Evolutionary conservation across 2,797 vertebrate genomes (phyloP).

Genomic region (Novumbra hubbsi): DNA sequence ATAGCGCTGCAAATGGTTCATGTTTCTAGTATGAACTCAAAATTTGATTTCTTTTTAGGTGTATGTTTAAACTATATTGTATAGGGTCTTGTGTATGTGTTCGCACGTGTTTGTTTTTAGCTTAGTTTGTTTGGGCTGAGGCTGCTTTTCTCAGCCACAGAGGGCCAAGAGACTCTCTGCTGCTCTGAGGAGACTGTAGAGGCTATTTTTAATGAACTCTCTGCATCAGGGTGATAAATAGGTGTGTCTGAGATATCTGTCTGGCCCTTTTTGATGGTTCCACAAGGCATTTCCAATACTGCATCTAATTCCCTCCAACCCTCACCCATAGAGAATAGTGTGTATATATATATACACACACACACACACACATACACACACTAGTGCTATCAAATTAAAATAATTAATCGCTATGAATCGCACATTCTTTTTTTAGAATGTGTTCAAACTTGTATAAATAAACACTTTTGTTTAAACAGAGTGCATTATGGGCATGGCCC

Average conservation of each 20-base stretch:
- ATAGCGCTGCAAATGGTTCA: too few relatives aligned
- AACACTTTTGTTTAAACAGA: too few relatives aligned
- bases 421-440: not conserved
- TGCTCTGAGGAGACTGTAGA: slow-evolving; percentile 52
- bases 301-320: not conserved
- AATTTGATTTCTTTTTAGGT: too few relatives aligned
- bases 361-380: slow-evolving; percentile 1
- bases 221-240: slow-evolving; percentile 65
- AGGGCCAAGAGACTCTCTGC: slow-evolving; percentile 4
- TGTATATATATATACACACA: not conserved
- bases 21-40: too few relatives aligned
- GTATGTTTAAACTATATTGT: too few relatives aligned
- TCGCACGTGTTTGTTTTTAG: not conserved
- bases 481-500: too few relatives aligned
- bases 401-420: too few relatives aligned
- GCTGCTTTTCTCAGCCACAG: slow-evolving; percentile 19
- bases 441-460: too few relatives aligned
- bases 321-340: not conserved
- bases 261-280: slow-evolving; percentile 53
- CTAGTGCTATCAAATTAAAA: not conserved
- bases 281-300: slow-evolving; percentile 41
- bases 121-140: not conserved
- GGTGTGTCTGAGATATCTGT: slow-evolving; percentile 55
- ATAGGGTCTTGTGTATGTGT: not conserved
- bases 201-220: slow-evolving; percentile 70